phyloP scores from a whole-genome alignment of 2,113 vertebrate genomes.

The Furnarius figulus region DNA sequence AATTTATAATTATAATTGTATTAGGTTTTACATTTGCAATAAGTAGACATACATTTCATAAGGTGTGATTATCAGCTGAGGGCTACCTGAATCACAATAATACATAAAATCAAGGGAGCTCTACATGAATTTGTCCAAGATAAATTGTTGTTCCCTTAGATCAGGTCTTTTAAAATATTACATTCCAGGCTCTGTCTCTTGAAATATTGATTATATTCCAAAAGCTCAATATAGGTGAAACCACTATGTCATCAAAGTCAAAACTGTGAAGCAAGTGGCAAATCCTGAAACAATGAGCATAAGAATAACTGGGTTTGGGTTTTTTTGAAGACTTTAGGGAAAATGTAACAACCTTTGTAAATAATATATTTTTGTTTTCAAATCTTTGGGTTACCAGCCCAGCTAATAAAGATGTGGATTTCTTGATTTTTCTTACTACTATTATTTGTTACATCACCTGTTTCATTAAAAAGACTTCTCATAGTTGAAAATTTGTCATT shows the following conservation, averaged over 20 bases:
- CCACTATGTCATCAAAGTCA: not conserved
- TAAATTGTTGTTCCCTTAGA: not conserved
- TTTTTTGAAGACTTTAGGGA: not conserved
- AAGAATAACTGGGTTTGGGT: accelerated
- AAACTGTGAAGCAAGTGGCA: not conserved
- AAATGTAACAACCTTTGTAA: not conserved
- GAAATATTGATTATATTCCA: not conserved
- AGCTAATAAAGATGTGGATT: not conserved
- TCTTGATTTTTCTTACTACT: not conserved
- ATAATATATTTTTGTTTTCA: not conserved
- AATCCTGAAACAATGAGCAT: not conserved
- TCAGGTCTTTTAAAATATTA: not conserved
- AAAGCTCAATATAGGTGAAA: not conserved
- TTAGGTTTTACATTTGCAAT: not conserved
- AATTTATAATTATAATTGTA: not conserved
- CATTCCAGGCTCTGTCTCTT: not conserved
- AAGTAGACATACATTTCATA: not conserved
- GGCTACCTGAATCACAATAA: not conserved
- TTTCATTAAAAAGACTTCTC: not conserved
- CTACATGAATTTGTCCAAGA: not conserved
- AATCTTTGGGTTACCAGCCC: not conserved
- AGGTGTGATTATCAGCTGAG: not conserved
- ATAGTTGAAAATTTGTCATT: not conserved
- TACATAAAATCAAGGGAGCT: not conserved
- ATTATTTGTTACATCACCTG: not conserved